phyloP scores from a whole-genome alignment of 2,888 invertebrate species.

The Neelides folsomi region DNA sequence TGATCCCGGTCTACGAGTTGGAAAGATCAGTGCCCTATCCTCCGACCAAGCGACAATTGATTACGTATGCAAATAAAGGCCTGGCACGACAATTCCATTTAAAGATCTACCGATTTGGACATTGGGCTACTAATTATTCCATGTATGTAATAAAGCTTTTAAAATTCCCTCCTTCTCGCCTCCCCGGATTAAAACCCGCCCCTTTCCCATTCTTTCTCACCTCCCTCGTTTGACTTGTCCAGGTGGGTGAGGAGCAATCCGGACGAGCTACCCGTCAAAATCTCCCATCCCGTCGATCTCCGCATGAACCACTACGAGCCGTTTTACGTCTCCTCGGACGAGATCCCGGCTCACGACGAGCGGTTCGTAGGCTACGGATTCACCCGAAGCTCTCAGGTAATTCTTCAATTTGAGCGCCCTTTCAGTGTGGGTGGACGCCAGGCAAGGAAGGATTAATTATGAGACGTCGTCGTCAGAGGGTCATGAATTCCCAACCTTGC shows the following conservation, averaged over 20 bases:
- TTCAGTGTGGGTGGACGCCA: background rate
- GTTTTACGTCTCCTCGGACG: constrained; percentile 65
- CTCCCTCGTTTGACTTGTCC: constrained; percentile 1
- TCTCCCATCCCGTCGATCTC: constrained; percentile 60
- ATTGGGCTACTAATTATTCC: constrained; percentile 79
- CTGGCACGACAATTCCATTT: constrained; percentile 78
- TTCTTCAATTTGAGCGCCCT: constrained; percentile 10
- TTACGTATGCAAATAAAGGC: constrained; percentile 61
- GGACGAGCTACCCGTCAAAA: constrained; percentile 51
- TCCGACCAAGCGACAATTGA: constrained; percentile 60
- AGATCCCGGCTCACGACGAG: constrained; percentile 72
- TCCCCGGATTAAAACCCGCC: background rate
- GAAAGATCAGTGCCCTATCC: constrained; percentile 67
- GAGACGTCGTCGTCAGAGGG: background rate
- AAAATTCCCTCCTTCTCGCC: background rate
- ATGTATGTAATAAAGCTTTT: constrained; percentile 44
- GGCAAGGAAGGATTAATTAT: background rate
- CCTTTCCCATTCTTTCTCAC: too few relatives aligned
- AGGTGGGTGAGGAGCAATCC: constrained; percentile 52
- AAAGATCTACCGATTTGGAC: constrained; percentile 82
- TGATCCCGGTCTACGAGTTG: constrained; percentile 78
- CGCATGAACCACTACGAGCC: constrained; percentile 61
- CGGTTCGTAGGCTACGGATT: constrained; percentile 82
- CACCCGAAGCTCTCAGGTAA: constrained; percentile 80
- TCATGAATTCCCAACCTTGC: background rate